Evolutionary conservation across 53 echinoderm and acorn worm species (phyloP).

Genomic region (Arbacia lixula): DNA sequence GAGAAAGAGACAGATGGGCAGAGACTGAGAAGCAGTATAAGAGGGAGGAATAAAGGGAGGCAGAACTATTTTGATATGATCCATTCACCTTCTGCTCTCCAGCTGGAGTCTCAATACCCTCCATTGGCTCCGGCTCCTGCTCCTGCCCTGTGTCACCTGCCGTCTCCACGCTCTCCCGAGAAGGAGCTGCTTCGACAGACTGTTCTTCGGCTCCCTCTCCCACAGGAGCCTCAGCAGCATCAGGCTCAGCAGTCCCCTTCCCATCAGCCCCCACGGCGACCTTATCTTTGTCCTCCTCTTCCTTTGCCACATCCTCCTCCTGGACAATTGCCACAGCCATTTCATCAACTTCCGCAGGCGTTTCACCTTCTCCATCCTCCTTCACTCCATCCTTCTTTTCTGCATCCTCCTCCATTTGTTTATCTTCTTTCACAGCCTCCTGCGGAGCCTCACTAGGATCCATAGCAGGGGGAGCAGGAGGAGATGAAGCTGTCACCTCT

Average conservation of each 20-base stretch:
- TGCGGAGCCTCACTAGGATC: not conserved
- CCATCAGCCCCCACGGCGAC: slow-evolving; percentile 4
- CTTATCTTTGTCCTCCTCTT: not conserved
- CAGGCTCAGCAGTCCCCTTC: not conserved
- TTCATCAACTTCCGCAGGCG: not conserved
- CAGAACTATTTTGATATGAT: not conserved
- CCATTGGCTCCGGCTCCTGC: slow-evolving; percentile 7
- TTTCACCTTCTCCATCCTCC: not conserved
- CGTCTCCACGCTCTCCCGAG: not conserved
- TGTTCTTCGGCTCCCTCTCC: slow-evolving; percentile 8
- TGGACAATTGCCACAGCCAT: too few species aligned
- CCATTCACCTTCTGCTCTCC: slow-evolving; percentile 33
- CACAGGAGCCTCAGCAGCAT: not conserved
- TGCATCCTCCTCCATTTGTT: slow-evolving; percentile 19
- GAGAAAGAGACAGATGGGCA: not conserved
- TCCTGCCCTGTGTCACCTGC: not conserved
- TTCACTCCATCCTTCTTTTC: not conserved
- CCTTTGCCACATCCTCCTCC: too few species aligned
- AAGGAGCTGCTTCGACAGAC: not conserved
- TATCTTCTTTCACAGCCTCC: not conserved
- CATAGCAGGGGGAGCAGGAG: too few species aligned
- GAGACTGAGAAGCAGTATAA: not conserved
- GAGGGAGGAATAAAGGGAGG: not conserved
- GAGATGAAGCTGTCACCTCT: too few species aligned
- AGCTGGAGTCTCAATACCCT: slow-evolving; percentile 53